Evolutionary conservation across 2,797 vertebrate species (phyloP).

Genomic region (Pelobates cultripes): DNA sequence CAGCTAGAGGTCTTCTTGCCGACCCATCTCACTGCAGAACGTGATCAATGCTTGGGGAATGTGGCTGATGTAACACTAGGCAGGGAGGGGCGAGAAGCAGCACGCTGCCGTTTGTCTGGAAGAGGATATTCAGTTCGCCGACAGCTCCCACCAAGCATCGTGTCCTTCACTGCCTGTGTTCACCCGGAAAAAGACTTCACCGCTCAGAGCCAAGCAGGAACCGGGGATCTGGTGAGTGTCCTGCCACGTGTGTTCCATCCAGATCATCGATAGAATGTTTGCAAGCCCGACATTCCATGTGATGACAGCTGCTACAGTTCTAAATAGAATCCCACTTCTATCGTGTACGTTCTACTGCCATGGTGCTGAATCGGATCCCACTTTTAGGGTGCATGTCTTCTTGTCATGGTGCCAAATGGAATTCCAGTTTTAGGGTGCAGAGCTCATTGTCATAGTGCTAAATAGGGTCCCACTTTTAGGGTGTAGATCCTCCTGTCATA

Average conservation of each 20-base stretch:
- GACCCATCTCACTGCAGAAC: background rate
- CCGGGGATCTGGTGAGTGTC: constrained; percentile 11
- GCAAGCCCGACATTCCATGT: background rate
- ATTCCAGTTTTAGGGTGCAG: too few relatives aligned
- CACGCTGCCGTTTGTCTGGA: background rate
- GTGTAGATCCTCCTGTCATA: too few relatives aligned
- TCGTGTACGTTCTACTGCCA: too few relatives aligned
- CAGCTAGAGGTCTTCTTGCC: too few relatives aligned
- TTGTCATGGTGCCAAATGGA: too few relatives aligned
- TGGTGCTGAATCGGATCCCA: too few relatives aligned
- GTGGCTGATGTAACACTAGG: constrained; percentile 36
- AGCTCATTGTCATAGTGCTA: too few relatives aligned
- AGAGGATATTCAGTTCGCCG: background rate
- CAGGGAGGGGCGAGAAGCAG: constrained; percentile 9
- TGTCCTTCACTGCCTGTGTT: background rate
- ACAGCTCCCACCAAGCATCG: background rate
- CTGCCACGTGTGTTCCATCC: background rate
- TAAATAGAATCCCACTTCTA: too few relatives aligned
- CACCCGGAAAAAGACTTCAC: background rate
- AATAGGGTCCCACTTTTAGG: too few relatives aligned
- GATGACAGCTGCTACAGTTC: background rate
- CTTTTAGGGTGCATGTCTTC: too few relatives aligned
- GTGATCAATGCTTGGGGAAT: background rate
- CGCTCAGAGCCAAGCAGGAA: background rate
- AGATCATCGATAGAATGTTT: background rate